Conservation (phyloP, 2,113 vertebrate species). For the Gnathonemus echidnorhynchus region DNA sequence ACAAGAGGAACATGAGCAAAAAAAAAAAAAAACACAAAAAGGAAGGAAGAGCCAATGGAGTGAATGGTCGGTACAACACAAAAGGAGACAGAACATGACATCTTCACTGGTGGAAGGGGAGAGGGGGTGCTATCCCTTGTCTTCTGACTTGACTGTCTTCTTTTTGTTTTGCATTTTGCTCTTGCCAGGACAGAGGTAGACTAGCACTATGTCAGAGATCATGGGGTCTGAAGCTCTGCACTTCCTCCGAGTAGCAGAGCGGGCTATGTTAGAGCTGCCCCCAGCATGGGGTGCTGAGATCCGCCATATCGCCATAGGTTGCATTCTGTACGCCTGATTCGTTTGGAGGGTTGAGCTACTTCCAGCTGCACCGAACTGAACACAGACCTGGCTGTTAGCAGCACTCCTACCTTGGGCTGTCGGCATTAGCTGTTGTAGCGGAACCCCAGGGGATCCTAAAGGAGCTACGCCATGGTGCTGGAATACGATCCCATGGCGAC, state of each 20-base stretch:
- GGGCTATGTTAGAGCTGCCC: conserved; percentile 27
- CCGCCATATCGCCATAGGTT: not conserved
- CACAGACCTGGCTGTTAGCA: conserved; percentile 54
- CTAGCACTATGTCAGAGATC: conserved; percentile 37
- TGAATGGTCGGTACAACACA: conserved; percentile 44
- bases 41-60: conserved; percentile 45
- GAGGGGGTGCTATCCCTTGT: conserved; percentile 20
- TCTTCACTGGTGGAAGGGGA: conserved; percentile 51
- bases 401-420: conserved; percentile 98
- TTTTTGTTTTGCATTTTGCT: conserved; percentile 43
- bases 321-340: conserved; percentile 16
- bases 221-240: conserved; percentile 33
- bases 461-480: conserved; percentile 91
- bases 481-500: conserved; percentile 98
- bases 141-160: conserved; percentile 57
- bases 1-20: conserved; percentile 43
- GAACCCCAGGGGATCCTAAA: conserved; percentile 86
- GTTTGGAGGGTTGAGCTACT: conserved; percentile 33
- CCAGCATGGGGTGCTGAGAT: not conserved
- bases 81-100: conserved; percentile 55
- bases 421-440: conserved; percentile 99
- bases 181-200: conserved; percentile 33
- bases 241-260: conserved; percentile 48
- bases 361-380: conserved; percentile 57
- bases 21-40: not conserved